A percentile compares a stretch with the other conserved stretches of the same genome.
Conservation (phyloP, 2,113 vertebrate genomes). For the Stigmatopora nigra region DNA sequence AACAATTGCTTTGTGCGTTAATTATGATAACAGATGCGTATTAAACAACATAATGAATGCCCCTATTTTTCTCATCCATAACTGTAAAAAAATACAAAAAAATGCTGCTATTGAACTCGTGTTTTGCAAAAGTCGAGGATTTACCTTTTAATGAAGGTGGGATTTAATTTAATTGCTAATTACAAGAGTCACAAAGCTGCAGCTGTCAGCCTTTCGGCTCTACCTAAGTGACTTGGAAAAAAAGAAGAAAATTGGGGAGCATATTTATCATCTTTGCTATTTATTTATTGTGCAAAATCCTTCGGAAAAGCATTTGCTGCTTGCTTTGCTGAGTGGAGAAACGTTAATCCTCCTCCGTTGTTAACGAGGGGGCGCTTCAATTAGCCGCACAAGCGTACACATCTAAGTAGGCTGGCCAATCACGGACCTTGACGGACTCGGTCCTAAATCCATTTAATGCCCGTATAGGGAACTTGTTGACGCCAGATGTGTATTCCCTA, state of each 20-base stretch:
- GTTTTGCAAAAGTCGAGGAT: conserved; percentile 8
- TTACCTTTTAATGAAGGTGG: conserved; percentile 18
- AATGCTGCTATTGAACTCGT: not conserved
- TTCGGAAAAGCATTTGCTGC: too few relatives aligned
- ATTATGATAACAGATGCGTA: conserved; percentile 24
- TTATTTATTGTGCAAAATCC: too few relatives aligned
- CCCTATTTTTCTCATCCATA: not conserved
- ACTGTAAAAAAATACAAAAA: not conserved
- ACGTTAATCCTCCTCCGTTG: too few relatives aligned
- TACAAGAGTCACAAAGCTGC: conserved; percentile 19
- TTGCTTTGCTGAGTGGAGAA: too few relatives aligned
- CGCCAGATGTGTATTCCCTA: not conserved
- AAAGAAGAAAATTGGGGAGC: not conserved
- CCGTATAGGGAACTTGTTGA: too few relatives aligned
- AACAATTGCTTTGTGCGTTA: conserved; percentile 17
- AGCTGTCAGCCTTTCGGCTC: conserved; percentile 33
- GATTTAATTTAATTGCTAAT: conserved; percentile 42
- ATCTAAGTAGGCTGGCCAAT: too few relatives aligned
- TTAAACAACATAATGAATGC: conserved; percentile 3
- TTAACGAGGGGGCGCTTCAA: too few relatives aligned
- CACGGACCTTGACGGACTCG: too few relatives aligned
- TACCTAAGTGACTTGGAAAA: conserved; percentile 7
- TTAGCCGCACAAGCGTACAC: too few relatives aligned
- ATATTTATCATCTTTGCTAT: too few relatives aligned
- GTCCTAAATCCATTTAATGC: too few relatives aligned